Percentiles rank a stretch among this genome's conserved stretches.
Evolutionary conservation across 2,797 vertebrate genomes (phyloP).

Genomic region (Huso huso): DNA sequence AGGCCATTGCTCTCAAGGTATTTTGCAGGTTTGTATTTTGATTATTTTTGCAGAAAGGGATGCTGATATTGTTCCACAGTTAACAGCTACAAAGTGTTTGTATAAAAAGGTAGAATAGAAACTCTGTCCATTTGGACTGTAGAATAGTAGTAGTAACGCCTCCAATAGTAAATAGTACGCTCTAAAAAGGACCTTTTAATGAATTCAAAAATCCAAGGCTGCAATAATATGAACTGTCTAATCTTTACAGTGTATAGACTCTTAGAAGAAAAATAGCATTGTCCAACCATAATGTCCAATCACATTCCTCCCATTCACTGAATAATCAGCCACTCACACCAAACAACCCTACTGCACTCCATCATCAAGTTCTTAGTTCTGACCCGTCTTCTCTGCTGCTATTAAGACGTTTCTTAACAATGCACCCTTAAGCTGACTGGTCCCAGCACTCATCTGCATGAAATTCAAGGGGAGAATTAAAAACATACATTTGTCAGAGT

Average conservation of each 20-base stretch:
- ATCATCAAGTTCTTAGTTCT: not conserved
- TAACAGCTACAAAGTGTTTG: not conserved
- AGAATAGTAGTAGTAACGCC: too few species aligned
- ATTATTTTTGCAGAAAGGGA: not conserved
- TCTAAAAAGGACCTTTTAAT: too few species aligned
- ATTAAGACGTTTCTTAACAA: constrained; percentile 50
- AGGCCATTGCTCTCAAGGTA: not conserved
- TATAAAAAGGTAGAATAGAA: too few species aligned
- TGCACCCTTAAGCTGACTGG: constrained; percentile 33
- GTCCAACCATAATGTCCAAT: not conserved
- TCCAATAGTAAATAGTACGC: too few species aligned
- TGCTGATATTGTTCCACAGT: not conserved
- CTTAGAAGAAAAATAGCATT: not conserved
- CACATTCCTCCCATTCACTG: not conserved
- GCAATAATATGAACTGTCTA: too few species aligned
- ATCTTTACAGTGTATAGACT: not conserved
- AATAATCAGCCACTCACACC: constrained; percentile 3
- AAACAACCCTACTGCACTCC: not conserved
- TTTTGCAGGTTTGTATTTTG: too few species aligned
- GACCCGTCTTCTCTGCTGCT: constrained; percentile 19
- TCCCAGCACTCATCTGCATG: constrained; percentile 34
- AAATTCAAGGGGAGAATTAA: constrained; percentile 9
- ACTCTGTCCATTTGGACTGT: too few species aligned
- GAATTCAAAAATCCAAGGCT: too few species aligned
- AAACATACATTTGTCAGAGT: constrained; percentile 2